Evolutionary conservation across 2,888 invertebrate species (phyloP), one percentile per base, ranked within the genome.

Genomic region (Eristalis arbustorum): DNA sequence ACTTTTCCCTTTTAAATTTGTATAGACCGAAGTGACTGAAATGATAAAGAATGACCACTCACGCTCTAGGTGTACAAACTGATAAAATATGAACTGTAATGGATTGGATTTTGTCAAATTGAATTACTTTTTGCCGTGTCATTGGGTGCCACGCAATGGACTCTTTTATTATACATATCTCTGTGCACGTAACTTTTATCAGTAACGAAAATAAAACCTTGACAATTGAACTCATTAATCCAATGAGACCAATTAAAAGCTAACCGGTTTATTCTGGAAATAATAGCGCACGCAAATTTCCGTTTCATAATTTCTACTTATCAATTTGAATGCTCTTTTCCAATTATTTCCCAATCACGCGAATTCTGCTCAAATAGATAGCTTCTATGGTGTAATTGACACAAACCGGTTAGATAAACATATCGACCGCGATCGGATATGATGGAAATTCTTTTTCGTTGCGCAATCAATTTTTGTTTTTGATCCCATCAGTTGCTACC

Each of bases 291-390:
- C 62, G 76, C 76, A 22, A 76, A 56, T 28, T 25, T 62, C 37
- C 25, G 8, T 68, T 76, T 68, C 37, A 68, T 49, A 31, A 62
- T 68, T 49, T 28, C 25, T 6, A 18, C 23, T 56, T 56, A 56
- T 34, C 34, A 68, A 62, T 76, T 62, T 22, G 18, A 18, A 10
- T 42, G 18, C 6, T 49, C 8, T 49, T 62, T 49, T 23, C 18
- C n/a, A 68, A 76, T 68, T 49, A 62, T 34, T 49, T 34, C 68
- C 6, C 18, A 34, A 34, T 23, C 68, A 76, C 11, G 76, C 68
- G 57, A 76, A 72, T 72, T 40, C 18, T 28, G 13, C 25, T 40
- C 18, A 14, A 2, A 42, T 25, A 6, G 5, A 56, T 18, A 6
- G 34, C 10, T 28, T n/a, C 14, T 25, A 18, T 49, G 49, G 49